phyloP scores from a whole-genome alignment of 1,140 invertebrate genomes.

The Limonius californicus region DNA sequence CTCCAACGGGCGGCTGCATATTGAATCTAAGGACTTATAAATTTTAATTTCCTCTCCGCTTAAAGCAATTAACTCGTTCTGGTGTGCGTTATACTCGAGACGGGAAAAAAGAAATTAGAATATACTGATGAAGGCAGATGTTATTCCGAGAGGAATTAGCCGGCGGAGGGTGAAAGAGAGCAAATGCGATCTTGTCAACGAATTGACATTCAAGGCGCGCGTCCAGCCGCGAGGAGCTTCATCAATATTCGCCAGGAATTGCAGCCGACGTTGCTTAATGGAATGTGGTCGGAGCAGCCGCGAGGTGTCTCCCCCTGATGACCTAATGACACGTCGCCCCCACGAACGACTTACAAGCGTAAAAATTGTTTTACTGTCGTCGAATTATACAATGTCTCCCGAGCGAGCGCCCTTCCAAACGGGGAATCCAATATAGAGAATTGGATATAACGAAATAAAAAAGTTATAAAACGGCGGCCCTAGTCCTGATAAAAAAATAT shows the following conservation, averaged over 20 bases:
- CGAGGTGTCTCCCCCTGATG: conserved; percentile 22
- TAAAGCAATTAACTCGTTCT: conserved; percentile 26
- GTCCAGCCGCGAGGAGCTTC: conserved; percentile 16
- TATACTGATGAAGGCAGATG: conserved; percentile 18
- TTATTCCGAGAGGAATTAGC: conserved; percentile 12
- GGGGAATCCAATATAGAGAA: conserved; percentile 29
- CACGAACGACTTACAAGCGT: conserved; percentile 20
- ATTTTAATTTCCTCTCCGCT: conserved; percentile 27
- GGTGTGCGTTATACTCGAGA: conserved; percentile 10
- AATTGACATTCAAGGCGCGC: conserved; percentile 22
- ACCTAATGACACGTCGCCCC: conserved; percentile 28
- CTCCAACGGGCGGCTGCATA: conserved; percentile 22
- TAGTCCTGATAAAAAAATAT: conserved; percentile 22
- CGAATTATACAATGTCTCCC: conserved; percentile 28
- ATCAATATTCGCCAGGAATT: conserved; percentile 30
- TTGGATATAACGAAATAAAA: conserved; percentile 33
- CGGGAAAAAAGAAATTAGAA: conserved; percentile 10
- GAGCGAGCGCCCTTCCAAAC: conserved; percentile 24
- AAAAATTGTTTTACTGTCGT: conserved; percentile 31
- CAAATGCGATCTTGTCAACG: conserved; percentile 15
- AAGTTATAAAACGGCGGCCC: conserved; percentile 28
- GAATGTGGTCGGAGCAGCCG: conserved; percentile 23
- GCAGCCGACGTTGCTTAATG: conserved; percentile 27
- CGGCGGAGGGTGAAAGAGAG: neutral
- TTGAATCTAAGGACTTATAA: conserved; percentile 29